Base-by-base conservation (phyloP, 2,888 invertebrate species). In the Sympetrum striolatum region DNA sequence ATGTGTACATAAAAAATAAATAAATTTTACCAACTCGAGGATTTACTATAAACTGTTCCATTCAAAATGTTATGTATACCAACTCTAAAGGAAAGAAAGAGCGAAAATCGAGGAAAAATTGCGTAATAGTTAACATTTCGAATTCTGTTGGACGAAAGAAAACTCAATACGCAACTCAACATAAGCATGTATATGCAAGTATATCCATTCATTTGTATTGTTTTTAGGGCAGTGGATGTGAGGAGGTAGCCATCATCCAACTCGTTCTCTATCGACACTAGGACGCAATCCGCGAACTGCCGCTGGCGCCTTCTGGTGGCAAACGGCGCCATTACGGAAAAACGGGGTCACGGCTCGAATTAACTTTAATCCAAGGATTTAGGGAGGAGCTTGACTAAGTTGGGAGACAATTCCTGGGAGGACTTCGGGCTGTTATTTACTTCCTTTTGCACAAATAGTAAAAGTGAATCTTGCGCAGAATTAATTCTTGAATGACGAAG, bases 311-410 rank as follows among this genome's bases (percentile, higher is more conserved):
- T 60, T 14, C 86, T 86, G 64, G 37, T 64, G 86, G 37, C n/a
- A 86, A 60, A 60, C 58, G 86, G 86, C 86, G 64, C 60, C 86
- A 86, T 86, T 60, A 86, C 60, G 37, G 58, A 86, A 86, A 86
- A 86, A 86, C 86, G 86, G 86, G 86, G 86, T 86, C 86, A 86
- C 86, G 86, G 60, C 86, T 86, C 86, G 60, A 86, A 37, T 60
- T 86, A 86, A 31, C 60, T 86, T 60, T 60, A 86, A 86, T 86
- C 86, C 86, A 64, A 86, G 86, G 86, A 86, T 86, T 60, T 86
- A 18, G 60, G 86, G 86, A 60, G 35, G 86, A 37, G 60, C 58
- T 86, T 60, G 37, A 31, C 35, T 22, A n/a, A n/a, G 82, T 53
- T 22, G 58, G 58, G 31, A 58, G 53, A 31, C 18, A 31, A 31